These are phyloP conservation scores for Slavum lentiscoides DNA, from an alignment of 2,888 invertebrate species.

Conservation along the genomic window DNA sequence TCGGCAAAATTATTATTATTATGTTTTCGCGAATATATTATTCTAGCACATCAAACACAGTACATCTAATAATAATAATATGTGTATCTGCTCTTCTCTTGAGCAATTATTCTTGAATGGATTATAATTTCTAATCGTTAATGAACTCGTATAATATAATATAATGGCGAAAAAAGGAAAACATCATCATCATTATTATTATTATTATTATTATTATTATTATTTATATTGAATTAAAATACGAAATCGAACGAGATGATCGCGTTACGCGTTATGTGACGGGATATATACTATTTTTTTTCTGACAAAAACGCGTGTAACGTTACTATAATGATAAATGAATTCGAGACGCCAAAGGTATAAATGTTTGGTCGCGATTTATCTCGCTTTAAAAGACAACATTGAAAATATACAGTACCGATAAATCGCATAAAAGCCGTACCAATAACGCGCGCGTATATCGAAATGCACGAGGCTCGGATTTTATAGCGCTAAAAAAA, in stretches of 20 bases:
- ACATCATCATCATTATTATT: too few relatives aligned
- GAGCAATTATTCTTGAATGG: slow-evolving; percentile 10
- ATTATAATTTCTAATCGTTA: slow-evolving; percentile 25
- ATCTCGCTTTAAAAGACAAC: neutral
- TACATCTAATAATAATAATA: neutral
- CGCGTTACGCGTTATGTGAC: neutral
- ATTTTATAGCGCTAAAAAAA: too few relatives aligned
- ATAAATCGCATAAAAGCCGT: neutral
- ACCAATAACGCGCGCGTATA: neutral
- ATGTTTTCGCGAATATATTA: neutral
- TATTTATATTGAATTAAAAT: slow-evolving; percentile 29
- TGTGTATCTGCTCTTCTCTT: neutral
- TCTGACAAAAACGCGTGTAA: neutral
- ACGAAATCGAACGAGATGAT: neutral
- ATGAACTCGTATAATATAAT: neutral
- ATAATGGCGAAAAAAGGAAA: slow-evolving; percentile 31
- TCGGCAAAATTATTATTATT: slow-evolving; percentile 11
- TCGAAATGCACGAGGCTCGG: too few relatives aligned
- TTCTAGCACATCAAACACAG: slow-evolving; percentile 12
- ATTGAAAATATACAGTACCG: neutral
- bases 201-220: too few relatives aligned
- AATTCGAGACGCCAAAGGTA: neutral
- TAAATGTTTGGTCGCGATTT: neutral
- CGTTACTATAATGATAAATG: neutral
- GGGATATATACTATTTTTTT: slow-evolving; percentile 6